Base-by-base conservation (phyloP, 2,113 vertebrate species). In the Hepsetus odoe region DNA sequence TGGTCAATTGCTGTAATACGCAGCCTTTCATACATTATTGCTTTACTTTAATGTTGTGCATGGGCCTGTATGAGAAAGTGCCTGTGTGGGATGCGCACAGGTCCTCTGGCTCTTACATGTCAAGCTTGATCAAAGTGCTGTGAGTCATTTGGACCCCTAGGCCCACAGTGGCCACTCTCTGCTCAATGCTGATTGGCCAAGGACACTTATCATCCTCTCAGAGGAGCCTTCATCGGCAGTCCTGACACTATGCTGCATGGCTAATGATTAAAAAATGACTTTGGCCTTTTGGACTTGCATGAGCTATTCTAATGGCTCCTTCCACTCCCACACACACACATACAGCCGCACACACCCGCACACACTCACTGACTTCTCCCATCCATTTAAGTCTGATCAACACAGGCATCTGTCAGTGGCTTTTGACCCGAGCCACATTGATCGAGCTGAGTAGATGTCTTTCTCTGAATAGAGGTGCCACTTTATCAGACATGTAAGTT, bases 261-360 rank as follows among this genome's bases (percentile, higher is more conserved):
- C n/a, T 74, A 58, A 82, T 76, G 68, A 68, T 70, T 79, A 74
- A 81, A 65, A 40, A 71, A 69, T 40, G 38, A 65, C 71, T 79
- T 64, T 56, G 38, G 75, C 66, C 46, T 79, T 82, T 72, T 35
- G 44, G 53, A 24, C 4, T 22, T 3, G 46, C 14, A 78, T 68
- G 26, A 26, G 18, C 74, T 30, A 20, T 26, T 56, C 32, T 68
- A 53, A 74, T 53, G 74, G 55, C 55, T 74, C 49, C 22, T 7
- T 38, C 18, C 26, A 28, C n/a, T 32, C 26, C 59, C 56, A 5
- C 20, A 16, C 12, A 8, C 30, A 38, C 26, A 5, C 20, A 16
- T 16, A 8, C 30, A 38, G n/a, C 16, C 49, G 5, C 49, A 51
- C 18, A 10, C 49, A 51, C 5, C 40, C 3, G n/a, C 40, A 53